phyloP scores from a whole-genome alignment of 2,113 vertebrate species.

The Mesitornis unicolor region DNA sequence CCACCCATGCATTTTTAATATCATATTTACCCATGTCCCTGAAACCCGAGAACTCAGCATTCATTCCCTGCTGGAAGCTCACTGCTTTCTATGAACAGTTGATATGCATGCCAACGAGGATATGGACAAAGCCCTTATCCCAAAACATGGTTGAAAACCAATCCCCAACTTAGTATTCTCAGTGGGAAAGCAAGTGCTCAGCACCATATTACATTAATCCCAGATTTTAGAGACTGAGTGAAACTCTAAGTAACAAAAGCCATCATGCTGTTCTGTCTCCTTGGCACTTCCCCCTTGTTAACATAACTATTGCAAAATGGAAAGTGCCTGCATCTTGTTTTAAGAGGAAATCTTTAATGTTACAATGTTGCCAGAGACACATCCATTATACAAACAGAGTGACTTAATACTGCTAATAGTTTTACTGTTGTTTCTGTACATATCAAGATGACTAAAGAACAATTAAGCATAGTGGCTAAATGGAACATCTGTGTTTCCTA shows the following conservation, averaged over 20 bases:
- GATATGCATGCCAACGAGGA: neutral
- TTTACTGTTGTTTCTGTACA: neutral
- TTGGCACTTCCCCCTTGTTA: neutral
- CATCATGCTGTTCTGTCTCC: neutral
- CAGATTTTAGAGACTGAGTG: neutral
- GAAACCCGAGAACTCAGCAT: neutral
- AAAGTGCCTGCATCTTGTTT: neutral
- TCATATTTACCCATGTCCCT: neutral
- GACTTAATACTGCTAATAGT: neutral
- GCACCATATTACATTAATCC: neutral
- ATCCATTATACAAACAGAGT: neutral
- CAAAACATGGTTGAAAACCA: neutral
- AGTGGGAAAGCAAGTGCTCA: neutral
- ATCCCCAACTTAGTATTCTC: neutral
- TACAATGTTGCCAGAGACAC: neutral
- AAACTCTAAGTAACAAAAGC: neutral
- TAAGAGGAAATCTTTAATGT: neutral
- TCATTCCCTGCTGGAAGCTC: neutral
- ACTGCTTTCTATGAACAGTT: neutral
- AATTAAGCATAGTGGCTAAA: neutral
- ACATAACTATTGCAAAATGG: neutral
- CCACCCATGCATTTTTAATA: neutral
- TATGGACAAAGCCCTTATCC: neutral
- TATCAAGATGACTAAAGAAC: neutral
- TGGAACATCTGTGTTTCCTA: neutral